Evolutionary conservation across 1,140 invertebrate genomes (phyloP).

Genomic region (Antheraea mylitta): DNA sequence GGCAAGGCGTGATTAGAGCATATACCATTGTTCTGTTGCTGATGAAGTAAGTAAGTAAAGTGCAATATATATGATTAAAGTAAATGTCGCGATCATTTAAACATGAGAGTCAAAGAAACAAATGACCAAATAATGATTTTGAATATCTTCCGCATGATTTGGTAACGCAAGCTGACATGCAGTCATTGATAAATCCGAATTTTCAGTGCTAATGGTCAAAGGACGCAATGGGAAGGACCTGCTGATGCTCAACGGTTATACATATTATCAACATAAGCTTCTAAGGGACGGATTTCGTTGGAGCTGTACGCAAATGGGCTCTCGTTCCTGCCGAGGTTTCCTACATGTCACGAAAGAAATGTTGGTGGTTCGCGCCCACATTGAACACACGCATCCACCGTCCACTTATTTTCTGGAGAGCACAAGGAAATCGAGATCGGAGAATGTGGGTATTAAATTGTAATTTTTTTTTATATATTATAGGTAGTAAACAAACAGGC

Average conservation of each 20-base stretch:
- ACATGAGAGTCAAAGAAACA: no score
- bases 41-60: no score
- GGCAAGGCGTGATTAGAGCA: no score
- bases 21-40: no score
- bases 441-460: slow-evolving; percentile 32
- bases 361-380: slow-evolving; percentile 57
- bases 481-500: no score
- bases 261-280: slow-evolving; percentile 66
- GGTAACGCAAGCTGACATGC: background rate
- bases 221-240: slow-evolving; percentile 61
- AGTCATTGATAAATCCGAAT: background rate
- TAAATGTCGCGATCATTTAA: no score
- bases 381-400: slow-evolving; percentile 63
- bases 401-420: slow-evolving; percentile 50
- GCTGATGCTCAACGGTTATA: slow-evolving; percentile 67
- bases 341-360: slow-evolving; percentile 64
- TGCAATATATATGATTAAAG: no score
- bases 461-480: no score
- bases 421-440: slow-evolving; percentile 32
- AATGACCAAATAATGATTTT: no score
- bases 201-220: slow-evolving; percentile 67
- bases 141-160: no score
- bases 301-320: slow-evolving; percentile 73
- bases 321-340: slow-evolving; percentile 64
- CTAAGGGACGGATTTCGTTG: slow-evolving; percentile 60